These are phyloP conservation scores for Hemibagrus wyckioides DNA, from an alignment of 2,113 vertebrate species.

Conservation along the genomic window DNA sequence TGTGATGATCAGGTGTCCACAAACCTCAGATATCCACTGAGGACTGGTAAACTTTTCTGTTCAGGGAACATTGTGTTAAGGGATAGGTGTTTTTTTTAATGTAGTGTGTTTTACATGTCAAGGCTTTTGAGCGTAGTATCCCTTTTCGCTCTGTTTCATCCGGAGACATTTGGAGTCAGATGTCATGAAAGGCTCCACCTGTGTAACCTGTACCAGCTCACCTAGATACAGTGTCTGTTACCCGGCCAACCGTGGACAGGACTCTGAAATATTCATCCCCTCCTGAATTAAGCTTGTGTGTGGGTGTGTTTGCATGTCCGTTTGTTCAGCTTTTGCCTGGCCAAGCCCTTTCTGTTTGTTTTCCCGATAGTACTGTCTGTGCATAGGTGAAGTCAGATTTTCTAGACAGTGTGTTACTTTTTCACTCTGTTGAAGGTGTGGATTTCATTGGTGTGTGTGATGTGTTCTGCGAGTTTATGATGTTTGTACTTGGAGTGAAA, in stretches of 20 bases:
- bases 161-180: conserved; percentile 48
- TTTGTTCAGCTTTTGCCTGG: conserved; percentile 22
- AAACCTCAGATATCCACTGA: background rate
- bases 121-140: background rate
- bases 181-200: conserved; percentile 46
- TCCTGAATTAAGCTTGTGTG: conserved; percentile 25
- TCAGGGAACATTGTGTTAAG: background rate
- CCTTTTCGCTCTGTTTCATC: conserved; percentile 30
- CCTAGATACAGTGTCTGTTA: conserved; percentile 72
- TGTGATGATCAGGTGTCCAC: background rate
- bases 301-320: conserved; percentile 2
- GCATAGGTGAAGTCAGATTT: background rate
- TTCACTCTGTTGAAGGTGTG: background rate
- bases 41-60: background rate
- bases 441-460: background rate
- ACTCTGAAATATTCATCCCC: conserved; percentile 75
- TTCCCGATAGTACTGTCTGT: conserved; percentile 24
- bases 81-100: background rate
- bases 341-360: conserved; percentile 41
- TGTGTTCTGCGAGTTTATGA: background rate
- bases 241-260: conserved; percentile 65
- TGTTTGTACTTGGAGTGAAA: conserved; percentile 15
- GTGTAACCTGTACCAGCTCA: conserved; percentile 66
- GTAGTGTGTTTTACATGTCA: background rate
- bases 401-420: background rate